These are phyloP conservation scores for Agrotis ipsilon DNA, from an alignment of 2,888 invertebrate species.

Conservation along the genomic window DNA sequence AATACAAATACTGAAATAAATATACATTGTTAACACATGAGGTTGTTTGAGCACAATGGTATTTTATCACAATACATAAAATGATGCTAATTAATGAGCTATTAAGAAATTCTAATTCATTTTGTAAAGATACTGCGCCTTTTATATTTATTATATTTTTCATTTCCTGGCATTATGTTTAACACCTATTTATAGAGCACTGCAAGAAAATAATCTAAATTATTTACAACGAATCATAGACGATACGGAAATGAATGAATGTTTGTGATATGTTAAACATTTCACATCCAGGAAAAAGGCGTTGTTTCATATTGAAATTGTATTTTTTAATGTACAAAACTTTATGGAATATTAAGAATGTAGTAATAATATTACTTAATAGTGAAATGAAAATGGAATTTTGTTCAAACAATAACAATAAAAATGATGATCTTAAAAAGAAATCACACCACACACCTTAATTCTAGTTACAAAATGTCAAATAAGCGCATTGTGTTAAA, in stretches of 20 bases:
- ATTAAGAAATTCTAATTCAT: constrained; percentile 31
- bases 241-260: constrained; percentile 4
- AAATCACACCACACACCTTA: constrained; percentile 90
- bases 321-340: constrained; percentile 13
- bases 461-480: constrained; percentile 84
- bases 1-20: constrained; percentile 55
- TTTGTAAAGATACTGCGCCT: constrained; percentile 26
- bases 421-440: constrained; percentile 67
- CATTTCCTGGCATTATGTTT: constrained; percentile 36
- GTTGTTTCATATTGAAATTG: neutral
- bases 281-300: constrained; percentile 29
- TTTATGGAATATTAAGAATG: constrained; percentile 8
- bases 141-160: constrained; percentile 3
- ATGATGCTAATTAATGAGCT: constrained; percentile 40
- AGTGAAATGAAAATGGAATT: constrained; percentile 28
- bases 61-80: constrained; percentile 49
- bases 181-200: constrained; percentile 18
- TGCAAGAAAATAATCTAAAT: constrained; percentile 8
- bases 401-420: constrained; percentile 36
- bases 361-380: constrained; percentile 30
- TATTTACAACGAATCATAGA: neutral
- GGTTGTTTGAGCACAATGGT: constrained; percentile 51
- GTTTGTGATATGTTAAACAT: constrained; percentile 28
- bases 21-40: constrained; percentile 64
- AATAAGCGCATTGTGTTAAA: constrained; percentile 73